These are phyloP conservation scores for Hipposideros larvatus DNA, from an alignment of 2,797 vertebrate genomes.

Conservation along the genomic window DNA sequence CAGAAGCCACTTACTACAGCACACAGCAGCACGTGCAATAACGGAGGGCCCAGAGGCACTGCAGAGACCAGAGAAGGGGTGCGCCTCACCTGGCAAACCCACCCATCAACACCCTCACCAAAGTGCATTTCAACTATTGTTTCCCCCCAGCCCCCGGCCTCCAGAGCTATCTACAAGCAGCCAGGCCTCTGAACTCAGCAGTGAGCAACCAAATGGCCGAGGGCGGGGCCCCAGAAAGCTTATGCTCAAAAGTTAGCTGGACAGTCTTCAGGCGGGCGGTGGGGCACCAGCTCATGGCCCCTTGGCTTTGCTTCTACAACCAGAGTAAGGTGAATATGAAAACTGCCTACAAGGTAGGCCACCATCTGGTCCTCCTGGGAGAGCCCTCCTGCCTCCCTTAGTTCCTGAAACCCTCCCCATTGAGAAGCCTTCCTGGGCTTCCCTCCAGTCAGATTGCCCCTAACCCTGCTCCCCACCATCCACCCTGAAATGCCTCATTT, in stretches of 20 bases:
- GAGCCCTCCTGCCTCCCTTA: neutral
- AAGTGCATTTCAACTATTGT: neutral
- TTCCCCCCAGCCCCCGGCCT: neutral
- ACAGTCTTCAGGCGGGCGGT: neutral
- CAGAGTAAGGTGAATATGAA: neutral
- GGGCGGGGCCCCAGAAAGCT: neutral
- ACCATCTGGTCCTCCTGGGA: neutral
- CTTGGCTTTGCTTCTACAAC: neutral
- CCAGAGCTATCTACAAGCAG: neutral
- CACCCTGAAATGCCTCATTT: neutral
- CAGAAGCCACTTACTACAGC: neutral
- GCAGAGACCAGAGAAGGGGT: neutral
- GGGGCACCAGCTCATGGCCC: neutral
- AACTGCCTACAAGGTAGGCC: neutral
- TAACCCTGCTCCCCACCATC: too few relatives aligned
- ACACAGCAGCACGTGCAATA: neutral
- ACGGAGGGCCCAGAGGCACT: neutral
- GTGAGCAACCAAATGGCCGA: too few relatives aligned
- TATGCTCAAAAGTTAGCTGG: neutral
- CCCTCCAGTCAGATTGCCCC: neutral
- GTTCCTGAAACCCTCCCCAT: neutral
- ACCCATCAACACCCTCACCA: neutral
- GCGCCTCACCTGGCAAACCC: neutral
- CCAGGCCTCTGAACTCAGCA: neutral
- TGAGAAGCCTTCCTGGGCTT: neutral